Evolutionary conservation across 2,113 vertebrate species (phyloP), one percentile per base, ranked within the genome.

Genomic region (Psittacus erithacus): DNA sequence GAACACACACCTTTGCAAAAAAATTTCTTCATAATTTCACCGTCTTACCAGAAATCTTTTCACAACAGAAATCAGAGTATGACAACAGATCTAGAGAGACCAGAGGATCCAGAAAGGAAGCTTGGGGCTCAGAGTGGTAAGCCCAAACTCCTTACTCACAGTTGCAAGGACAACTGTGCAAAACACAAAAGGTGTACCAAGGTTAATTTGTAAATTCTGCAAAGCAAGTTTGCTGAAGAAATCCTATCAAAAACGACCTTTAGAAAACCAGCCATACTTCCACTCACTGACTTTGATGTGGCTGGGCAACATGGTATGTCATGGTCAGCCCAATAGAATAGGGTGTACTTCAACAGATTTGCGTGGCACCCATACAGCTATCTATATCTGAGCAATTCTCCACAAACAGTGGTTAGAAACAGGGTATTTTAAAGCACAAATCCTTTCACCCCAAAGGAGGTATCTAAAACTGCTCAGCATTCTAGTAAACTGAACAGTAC

Each of bases 111-210:
- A 47, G 44, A 52, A 57, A 59, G 8, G 13, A 74, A 78, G 14
- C 8, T 18, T 29, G 4, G 7, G n/a, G 5, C 28, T 69, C 29
- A 11, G 27, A 22, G 25, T 16, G 14, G 7, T 43, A 86, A 39
- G 5, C 39, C 8, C 25, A 44, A 6, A 68, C 19, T 2, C 1
- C 17, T 8, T 65, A 23, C 19, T 38, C 6, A 22, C 3, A 28
- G 9, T 22, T 84, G 12, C 16, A 20, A 29, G 7, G 18, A 9
- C 28, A 73, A 4, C 17, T 59, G 19, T 47, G n/a, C 10, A 64
- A 9, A 39, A 22, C 0, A 1, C 9, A 12, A 23, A 4, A 27
- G 6, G 19, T 6, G 7, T n/a, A 25, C 12, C 14, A 83, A 67
- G 5, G 3, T 33, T 33, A 41, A 9, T 20, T 19, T 59, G 8